phyloP scores from a whole-genome alignment of 2,797 vertebrate species.

The Telmatherina bonti region DNA sequence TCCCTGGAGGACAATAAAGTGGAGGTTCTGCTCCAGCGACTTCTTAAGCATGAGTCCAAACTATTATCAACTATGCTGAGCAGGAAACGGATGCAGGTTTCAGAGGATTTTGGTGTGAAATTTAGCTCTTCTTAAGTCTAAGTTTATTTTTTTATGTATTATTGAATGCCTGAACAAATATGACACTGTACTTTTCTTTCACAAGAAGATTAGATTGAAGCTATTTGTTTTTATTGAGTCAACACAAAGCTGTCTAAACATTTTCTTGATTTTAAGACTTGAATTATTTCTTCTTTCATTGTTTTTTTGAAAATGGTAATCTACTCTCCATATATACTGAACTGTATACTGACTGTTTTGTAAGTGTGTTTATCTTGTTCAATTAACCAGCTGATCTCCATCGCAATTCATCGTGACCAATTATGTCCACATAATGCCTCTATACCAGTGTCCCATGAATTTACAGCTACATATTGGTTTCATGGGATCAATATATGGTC shows the following conservation, averaged over 20 bases:
- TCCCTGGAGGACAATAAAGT: conserved; percentile 33
- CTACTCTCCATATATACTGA: neutral
- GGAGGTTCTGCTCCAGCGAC: conserved; percentile 38
- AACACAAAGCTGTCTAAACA: too few relatives aligned
- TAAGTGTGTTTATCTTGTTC: neutral
- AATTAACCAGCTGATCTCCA: neutral
- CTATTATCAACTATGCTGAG: conserved; percentile 17
- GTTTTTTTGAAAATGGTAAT: neutral
- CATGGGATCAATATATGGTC: neutral
- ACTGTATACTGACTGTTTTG: neutral
- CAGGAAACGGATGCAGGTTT: conserved; percentile 18
- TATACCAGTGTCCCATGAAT: neutral
- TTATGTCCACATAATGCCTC: neutral
- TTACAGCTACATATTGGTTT: conserved; percentile 4
- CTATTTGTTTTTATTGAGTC: neutral
- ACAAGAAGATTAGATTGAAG: conserved; percentile 9
- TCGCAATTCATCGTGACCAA: conserved; percentile 12
- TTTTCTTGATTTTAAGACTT: neutral
- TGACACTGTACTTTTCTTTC: conserved; percentile 19
- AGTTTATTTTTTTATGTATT: conserved; percentile 54
- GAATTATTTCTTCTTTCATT: neutral
- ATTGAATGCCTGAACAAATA: conserved; percentile 48
- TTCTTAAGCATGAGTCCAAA: conserved; percentile 20
- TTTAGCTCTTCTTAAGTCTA: conserved; percentile 41
- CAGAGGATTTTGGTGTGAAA: conserved; percentile 36